These are phyloP conservation scores for Climacteris rufus DNA, from an alignment of 2,113 vertebrate genomes.

Conservation along the genomic window DNA sequence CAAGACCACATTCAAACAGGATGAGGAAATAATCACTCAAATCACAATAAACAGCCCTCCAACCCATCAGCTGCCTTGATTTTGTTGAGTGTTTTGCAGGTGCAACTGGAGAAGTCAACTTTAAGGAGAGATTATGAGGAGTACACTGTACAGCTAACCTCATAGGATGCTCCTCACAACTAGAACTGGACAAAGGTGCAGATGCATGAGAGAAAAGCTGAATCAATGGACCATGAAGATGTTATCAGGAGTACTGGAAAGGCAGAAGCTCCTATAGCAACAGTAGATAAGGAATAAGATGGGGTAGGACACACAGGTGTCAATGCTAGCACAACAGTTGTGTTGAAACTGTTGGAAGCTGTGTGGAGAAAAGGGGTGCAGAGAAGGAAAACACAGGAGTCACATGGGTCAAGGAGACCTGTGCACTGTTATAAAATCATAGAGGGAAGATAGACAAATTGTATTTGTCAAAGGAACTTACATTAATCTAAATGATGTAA, in stretches of 20 bases:
- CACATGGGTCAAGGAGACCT: not conserved
- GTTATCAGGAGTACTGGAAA: not conserved
- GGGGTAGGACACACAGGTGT: not conserved
- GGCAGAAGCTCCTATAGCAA: not conserved
- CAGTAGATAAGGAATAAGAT: not conserved
- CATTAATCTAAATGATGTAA: not conserved
- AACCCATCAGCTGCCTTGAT: not conserved
- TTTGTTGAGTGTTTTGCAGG: not conserved
- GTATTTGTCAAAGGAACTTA: not conserved
- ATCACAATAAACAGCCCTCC: not conserved
- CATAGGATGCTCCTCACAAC: not conserved
- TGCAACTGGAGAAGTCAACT: not conserved
- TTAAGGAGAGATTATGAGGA: not conserved
- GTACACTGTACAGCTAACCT: not conserved
- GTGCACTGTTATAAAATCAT: not conserved
- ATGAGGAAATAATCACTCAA: not conserved
- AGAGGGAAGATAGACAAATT: rapidly evolving
- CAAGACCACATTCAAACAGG: not conserved
- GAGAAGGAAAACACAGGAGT: not conserved
- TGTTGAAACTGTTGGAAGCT: not conserved
- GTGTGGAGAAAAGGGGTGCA: not conserved
- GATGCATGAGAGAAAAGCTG: not conserved
- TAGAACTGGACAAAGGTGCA: not conserved
- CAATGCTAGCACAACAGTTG: not conserved
- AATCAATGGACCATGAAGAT: not conserved